Evolutionary conservation across 2,797 vertebrate species (phyloP).

Genomic region (Urophycis tenuis): DNA sequence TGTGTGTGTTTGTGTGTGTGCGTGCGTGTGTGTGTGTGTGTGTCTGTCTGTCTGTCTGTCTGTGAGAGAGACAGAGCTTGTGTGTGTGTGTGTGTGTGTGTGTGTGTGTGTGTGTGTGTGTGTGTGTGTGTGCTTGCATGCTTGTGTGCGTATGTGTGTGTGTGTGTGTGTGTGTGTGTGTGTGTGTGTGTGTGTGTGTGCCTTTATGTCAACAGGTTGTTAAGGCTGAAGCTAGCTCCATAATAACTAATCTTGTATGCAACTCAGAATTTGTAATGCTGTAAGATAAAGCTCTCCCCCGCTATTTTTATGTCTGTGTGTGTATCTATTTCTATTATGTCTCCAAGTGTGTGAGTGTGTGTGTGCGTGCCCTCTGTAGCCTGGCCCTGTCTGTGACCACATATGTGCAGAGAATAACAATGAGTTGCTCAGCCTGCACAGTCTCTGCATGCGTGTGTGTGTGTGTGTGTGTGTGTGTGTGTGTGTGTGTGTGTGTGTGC

Average conservation of each 20-base stretch:
- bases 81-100: constrained; percentile 20
- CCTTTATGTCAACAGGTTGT: not conserved
- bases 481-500: constrained; percentile 11
- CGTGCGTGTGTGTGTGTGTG: constrained; percentile 22
- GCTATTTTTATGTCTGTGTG: constrained; percentile 15
- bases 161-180: constrained; percentile 27
- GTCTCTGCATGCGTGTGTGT: constrained; percentile 23
- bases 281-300: not conserved
- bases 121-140: constrained; percentile 19
- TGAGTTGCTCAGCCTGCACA: constrained; percentile 54
- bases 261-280: not conserved
- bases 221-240: not conserved
- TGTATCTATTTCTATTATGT: constrained; percentile 28
- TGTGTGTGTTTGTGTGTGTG: constrained; percentile 28
- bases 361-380: constrained; percentile 36
- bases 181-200: constrained; percentile 21
- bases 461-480: constrained; percentile 26
- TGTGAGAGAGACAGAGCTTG: too few relatives aligned
- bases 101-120: not conserved
- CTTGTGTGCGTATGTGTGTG: not conserved
- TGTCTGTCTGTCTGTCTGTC: not conserved
- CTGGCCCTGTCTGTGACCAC: constrained; percentile 56
- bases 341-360: constrained; percentile 21
- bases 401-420: constrained; percentile 74
- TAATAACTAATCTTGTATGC: not conserved